Conservation (phyloP, 2,888 invertebrate genomes). For the Athalia rosae region DNA sequence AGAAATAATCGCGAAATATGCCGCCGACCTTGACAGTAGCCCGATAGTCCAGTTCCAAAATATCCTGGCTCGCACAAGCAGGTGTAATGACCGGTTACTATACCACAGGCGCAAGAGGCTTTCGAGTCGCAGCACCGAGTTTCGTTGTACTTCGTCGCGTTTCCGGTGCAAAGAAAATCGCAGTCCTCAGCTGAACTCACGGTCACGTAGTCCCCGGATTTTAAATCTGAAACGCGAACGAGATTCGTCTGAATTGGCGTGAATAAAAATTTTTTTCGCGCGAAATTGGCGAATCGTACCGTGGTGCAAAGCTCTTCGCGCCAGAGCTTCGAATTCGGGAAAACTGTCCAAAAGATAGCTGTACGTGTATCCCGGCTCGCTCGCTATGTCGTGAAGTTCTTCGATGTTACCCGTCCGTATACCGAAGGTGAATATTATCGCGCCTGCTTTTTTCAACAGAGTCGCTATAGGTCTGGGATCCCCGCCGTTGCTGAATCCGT, state of each 20-base stretch:
- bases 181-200: constrained; percentile 75
- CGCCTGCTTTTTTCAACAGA: constrained; percentile 75
- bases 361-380: constrained; percentile 78
- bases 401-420: constrained; percentile 80
- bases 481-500: constrained; percentile 83
- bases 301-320: constrained; percentile 80
- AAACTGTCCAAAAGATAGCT: constrained; percentile 82
- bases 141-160: constrained; percentile 58
- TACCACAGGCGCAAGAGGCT: constrained; percentile 81
- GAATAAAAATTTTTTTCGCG: not conserved
- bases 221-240: constrained; percentile 75
- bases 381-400: constrained; percentile 80
- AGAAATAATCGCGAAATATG: constrained; percentile 44
- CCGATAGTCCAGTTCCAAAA: constrained; percentile 79
- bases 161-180: constrained; percentile 74
- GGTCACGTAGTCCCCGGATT: constrained; percentile 77
- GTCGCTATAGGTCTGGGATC: constrained; percentile 79
- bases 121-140: constrained; percentile 78
- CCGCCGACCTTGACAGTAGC: constrained; percentile 78
- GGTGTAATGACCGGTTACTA: constrained; percentile 81
- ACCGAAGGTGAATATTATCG: constrained; percentile 77
- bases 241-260: not conserved
- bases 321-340: constrained; percentile 81
- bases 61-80: constrained; percentile 81
- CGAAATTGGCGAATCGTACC: constrained; percentile 75